Base-by-base conservation (phyloP, 2,797 vertebrate genomes). In the Poeciliopsis presidionis region DNA sequence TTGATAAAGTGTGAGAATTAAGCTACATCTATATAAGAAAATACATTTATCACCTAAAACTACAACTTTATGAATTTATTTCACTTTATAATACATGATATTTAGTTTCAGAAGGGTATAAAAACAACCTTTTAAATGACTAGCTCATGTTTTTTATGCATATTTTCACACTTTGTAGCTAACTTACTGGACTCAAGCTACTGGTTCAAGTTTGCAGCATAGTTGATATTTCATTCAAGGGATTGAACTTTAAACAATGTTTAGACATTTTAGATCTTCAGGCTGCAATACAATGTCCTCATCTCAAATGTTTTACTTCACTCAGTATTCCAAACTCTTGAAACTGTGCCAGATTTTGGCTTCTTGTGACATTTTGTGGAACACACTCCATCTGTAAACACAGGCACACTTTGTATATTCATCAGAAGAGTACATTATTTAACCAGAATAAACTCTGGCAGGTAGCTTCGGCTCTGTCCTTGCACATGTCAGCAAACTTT, bases 301-400 rank as follows among this genome's bases (percentile, higher is more conserved):
- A 30, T 61, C 28, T 61, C 13, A 30, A 30, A 30, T 20, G 3
- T 47, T 73, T 73, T 14, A 53, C 6, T 25, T 65, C 33, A 65
- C 4, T 36, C 4, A 72, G 25, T 30, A 13, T 8, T n/a, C 69
- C 25, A 47, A 13, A 74, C 33, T 72, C 39, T 7, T 81, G 72
- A 76, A 74, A 2, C 45, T 61, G 18, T 73, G 73, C 47, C 74
- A 83, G 43, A 25, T 72, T 45, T 7, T 74, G 5, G 72, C 63
- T 81, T 3, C 78, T 67, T 75, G 53, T 81, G 57, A 28, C 55
- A 84, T 87, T 70, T 43, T 63, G n/a, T 30, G 12, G 49, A 79
- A 81, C 13, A 45, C 6, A 61, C 65, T 67, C 72, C 80, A 74
- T 46, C 55, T 45, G 76, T 0, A 65, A 39, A 45, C 61, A 49